Evolutionary conservation across 2,797 vertebrate genomes (phyloP), one percentile per base, ranked within the genome.

Genomic region (Ctenopoma kingsleyae): DNA sequence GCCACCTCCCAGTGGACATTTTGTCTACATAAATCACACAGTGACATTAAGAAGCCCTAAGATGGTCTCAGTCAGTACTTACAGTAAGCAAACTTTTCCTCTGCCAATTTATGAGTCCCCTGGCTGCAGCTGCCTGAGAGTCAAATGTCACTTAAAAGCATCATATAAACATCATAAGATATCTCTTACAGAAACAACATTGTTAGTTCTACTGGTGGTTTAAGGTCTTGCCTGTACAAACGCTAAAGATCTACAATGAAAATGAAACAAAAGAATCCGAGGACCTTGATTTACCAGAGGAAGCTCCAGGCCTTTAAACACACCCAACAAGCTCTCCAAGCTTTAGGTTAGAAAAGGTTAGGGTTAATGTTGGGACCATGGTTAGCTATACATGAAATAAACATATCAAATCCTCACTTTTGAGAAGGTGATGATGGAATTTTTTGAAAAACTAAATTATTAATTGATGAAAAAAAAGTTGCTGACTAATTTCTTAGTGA

Each of bases 21-120:
- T 92, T 91, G 88, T 91, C 89, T 71, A 80, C 76, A 90, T 91
- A 89, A 90, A 92, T 93, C 90, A 90, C 83, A 84, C 40, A 0
- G 80, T 90, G 86, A 90, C 89, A 92, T 86, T 86, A 91, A 88
- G 80, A 75, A 89, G 82, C 52, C 73, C 74, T 89, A 87, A 91
- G 85, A 92, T 89, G 89, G 88, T 86, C 81, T 89, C 83, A 70
- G 70, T 71, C 74, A 72, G 74, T 81, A 76, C 84, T 91, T 89
- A 85, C 47, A 76, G 76, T 38, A 67, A 52, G 36, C 48, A 56
- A 2, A 54, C 40, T 32, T 72, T 52, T 50, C 22, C 30, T 30
- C 11, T 4, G 2, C 47, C 19, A 41, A 54, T 75, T 63, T 55
- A 62, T 10, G 56, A 49, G 55, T 81, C 67, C 51, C 71, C 36